These are phyloP conservation scores for Tokudaia muenninki DNA, from an alignment of 2,797 vertebrate genomes.

Conservation along the genomic window DNA sequence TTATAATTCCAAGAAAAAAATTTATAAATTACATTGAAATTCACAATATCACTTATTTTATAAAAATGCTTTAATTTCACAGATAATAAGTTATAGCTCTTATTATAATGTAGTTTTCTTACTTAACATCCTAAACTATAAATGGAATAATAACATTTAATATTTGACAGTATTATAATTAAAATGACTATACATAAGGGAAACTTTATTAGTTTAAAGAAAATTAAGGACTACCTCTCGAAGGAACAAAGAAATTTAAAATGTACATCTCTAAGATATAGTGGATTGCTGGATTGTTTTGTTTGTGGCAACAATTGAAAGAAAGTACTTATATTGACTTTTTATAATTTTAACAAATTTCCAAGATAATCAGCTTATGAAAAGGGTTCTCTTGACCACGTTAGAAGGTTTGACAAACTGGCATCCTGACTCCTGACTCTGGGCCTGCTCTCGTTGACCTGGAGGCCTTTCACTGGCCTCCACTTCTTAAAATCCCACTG, in stretches of 20 bases:
- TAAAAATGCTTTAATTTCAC: slow-evolving; percentile 41
- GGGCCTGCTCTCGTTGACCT: neutral
- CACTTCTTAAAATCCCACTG: neutral
- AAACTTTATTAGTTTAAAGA: slow-evolving; percentile 26
- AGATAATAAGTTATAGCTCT: slow-evolving; percentile 43
- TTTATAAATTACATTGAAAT: slow-evolving; percentile 37
- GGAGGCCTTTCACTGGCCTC: neutral
- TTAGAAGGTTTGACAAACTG: neutral
- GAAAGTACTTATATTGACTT: neutral
- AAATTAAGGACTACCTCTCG: slow-evolving; percentile 12
- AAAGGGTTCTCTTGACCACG: neutral
- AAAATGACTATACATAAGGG: neutral
- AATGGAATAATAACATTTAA: slow-evolving; percentile 8
- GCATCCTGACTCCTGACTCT: no score
- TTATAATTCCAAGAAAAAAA: neutral
- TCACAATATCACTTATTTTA: slow-evolving; percentile 15
- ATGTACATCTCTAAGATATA: slow-evolving; percentile 10
- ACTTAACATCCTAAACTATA: neutral
- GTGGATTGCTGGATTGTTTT: slow-evolving; percentile 25
- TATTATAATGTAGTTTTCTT: neutral
- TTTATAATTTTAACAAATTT: neutral
- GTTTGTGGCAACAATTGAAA: slow-evolving; percentile 11
- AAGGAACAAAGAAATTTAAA: slow-evolving; percentile 38
- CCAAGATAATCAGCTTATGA: neutral
- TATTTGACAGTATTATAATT: neutral